These are phyloP conservation scores for Mionectes olivaceus DNA, from an alignment of 2,797 vertebrate species.

Conservation along the genomic window DNA sequence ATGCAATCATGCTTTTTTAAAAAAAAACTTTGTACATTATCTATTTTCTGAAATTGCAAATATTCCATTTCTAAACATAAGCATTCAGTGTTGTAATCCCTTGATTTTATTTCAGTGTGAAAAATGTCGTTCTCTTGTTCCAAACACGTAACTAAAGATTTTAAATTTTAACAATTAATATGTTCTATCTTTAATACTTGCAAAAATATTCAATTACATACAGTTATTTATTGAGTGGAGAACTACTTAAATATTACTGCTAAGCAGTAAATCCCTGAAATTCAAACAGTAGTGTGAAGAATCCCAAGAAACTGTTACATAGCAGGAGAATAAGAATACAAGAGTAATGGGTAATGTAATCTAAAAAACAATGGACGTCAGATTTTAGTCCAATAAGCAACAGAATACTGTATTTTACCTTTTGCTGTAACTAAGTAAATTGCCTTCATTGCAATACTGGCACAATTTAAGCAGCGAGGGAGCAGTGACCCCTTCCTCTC, in stretches of 20 bases:
- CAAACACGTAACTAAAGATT: background rate
- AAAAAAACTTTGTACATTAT: constrained; percentile 47
- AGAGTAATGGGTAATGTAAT: background rate
- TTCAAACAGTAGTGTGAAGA: constrained; percentile 17
- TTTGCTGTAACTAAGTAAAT: background rate
- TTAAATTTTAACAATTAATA: background rate
- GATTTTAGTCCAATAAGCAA: background rate
- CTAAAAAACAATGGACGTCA: background rate
- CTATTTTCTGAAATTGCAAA: constrained; percentile 39
- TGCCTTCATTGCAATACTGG: background rate
- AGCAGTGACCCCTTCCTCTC: background rate
- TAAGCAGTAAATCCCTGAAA: constrained; percentile 9
- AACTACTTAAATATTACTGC: constrained; percentile 26
- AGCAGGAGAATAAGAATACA: background rate
- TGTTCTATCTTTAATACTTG: background rate
- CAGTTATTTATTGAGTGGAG: constrained; percentile 42
- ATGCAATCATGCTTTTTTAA: constrained; percentile 36
- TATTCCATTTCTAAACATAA: constrained; percentile 8
- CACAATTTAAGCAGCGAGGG: background rate
- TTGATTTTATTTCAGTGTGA: constrained; percentile 1
- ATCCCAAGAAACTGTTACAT: background rate
- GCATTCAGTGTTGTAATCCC: background rate
- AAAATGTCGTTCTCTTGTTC: background rate
- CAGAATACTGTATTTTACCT: background rate
- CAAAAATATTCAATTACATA: constrained; percentile 34